Base-by-base conservation (phyloP, 2,113 vertebrate species). In the Tamias sibiricus region DNA sequence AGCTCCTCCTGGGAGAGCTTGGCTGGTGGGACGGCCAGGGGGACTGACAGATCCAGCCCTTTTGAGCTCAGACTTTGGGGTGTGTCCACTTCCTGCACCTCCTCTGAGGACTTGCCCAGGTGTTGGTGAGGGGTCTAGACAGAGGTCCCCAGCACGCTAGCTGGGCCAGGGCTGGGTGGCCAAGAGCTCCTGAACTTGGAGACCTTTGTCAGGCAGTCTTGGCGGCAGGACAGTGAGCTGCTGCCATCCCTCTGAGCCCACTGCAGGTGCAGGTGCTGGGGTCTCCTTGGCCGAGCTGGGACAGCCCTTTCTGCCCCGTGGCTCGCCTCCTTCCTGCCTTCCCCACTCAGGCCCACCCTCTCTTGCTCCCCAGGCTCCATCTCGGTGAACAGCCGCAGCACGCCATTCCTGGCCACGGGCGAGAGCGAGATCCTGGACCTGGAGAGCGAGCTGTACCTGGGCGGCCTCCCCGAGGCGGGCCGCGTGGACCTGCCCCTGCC, bases 381-480 rank as follows among this genome's bases (percentile, higher is more conserved):
- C 98, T 99, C 99, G 0, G 99, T 99, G 64, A 99, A 99, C 97
- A 99, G 99, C 98, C 99, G 99, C 95, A 99, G 99, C 98, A 97
- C 99, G 3, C 99, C 99, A 0, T 99, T 99, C 97, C 97, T 99
- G 75, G 99, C 99, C 64, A 99, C 99, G 0, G 99, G 99, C 94
- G 99, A 99, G 96, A 99, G 99, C 1, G 99, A 99, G 98, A 98
- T 99, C 97, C 98, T 99, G 69, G 99, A 99, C 98, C 98, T 99
- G 94, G 99, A 99, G 76, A 99, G 99, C 1, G 99, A 99, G 96
- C 99, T 99, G 98, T 99, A 99, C 97, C 98, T 99, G 24, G 99
- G 99, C 3, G 99, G 99, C 13, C 98, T 99, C n/a, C 99, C 99
- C 0, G 99, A 99, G 75, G 98, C 98, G 17, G 98, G 98, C 19